Conservation (phyloP, 2,797 vertebrate genomes). For the Falco rusticolus region DNA sequence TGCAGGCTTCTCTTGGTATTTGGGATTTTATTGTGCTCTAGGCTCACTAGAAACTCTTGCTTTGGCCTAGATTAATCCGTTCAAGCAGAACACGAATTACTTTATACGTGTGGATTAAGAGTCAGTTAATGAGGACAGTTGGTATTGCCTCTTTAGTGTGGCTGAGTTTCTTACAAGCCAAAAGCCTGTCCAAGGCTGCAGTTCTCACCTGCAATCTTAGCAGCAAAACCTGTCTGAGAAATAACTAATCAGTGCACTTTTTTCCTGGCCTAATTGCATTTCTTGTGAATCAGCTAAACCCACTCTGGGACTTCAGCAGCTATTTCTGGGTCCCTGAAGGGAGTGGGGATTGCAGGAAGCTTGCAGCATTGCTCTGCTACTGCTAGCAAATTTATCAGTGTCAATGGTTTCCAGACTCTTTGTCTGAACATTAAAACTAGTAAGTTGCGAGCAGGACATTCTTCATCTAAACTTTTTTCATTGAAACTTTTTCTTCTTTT, state of each 20-base stretch:
- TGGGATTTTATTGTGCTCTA: background rate
- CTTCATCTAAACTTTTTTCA: background rate
- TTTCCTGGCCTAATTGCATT: constrained; percentile 21
- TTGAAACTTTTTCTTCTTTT: background rate
- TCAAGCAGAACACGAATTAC: background rate
- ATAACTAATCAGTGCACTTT: constrained; percentile 30
- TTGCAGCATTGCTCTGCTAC: constrained; percentile 30
- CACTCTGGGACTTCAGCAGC: background rate
- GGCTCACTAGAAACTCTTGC: background rate
- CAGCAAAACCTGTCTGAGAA: background rate
- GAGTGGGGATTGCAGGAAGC: constrained; percentile 42
- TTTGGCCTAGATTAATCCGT: constrained; percentile 26
- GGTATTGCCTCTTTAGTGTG: background rate
- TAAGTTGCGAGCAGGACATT: background rate
- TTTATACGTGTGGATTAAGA: constrained; percentile 9
- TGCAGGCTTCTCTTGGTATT: background rate
- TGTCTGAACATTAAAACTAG: background rate
- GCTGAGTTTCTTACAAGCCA: background rate
- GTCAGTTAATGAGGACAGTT: constrained; percentile 26
- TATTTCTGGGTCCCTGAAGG: constrained; percentile 43
- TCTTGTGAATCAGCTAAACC: constrained; percentile 31
- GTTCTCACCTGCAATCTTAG: constrained; percentile 24
- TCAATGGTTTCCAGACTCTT: constrained; percentile 27
- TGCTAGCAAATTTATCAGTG: constrained; percentile 51
- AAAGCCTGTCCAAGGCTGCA: background rate